Evolutionary conservation across 2,797 vertebrate genomes (phyloP).

Genomic region (Notoglanidium macrostoma): DNA sequence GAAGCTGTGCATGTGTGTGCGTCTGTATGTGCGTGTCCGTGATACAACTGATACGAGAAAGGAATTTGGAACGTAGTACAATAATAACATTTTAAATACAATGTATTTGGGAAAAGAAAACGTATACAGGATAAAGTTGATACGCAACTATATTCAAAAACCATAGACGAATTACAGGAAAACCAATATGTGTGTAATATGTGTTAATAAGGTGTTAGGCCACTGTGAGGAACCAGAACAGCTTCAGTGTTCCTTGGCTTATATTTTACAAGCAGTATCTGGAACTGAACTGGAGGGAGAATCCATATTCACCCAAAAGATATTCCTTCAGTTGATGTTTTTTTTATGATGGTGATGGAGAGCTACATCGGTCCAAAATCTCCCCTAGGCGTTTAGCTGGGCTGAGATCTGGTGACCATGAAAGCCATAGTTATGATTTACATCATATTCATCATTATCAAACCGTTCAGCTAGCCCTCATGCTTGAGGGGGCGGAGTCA

Average conservation of each 20-base stretch:
- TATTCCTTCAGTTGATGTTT: not conserved
- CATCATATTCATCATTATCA: not conserved
- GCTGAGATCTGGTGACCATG: too few relatives aligned
- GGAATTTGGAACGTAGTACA: not conserved
- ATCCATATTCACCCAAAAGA: not conserved
- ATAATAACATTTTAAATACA: not conserved
- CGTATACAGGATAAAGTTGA: not conserved
- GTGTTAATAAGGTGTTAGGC: not conserved
- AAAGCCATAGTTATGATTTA: not conserved
- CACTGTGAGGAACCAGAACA: not conserved
- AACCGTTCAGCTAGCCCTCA: not conserved
- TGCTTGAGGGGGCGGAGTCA: not conserved
- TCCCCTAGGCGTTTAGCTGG: not conserved
- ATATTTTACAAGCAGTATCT: not conserved
- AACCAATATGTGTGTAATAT: not conserved
- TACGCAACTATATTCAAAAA: not conserved
- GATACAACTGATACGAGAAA: not conserved
- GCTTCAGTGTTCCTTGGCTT: not conserved
- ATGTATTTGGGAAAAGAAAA: not conserved
- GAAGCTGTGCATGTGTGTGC: slow-evolving; percentile 49
- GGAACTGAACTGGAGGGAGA: too few relatives aligned
- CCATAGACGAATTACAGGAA: not conserved
- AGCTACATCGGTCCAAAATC: not conserved
- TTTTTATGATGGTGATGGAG: not conserved
- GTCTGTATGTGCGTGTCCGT: not conserved